Evolutionary conservation across 1,140 invertebrate genomes (phyloP).

Genomic region (Tetranychus urticae): DNA sequence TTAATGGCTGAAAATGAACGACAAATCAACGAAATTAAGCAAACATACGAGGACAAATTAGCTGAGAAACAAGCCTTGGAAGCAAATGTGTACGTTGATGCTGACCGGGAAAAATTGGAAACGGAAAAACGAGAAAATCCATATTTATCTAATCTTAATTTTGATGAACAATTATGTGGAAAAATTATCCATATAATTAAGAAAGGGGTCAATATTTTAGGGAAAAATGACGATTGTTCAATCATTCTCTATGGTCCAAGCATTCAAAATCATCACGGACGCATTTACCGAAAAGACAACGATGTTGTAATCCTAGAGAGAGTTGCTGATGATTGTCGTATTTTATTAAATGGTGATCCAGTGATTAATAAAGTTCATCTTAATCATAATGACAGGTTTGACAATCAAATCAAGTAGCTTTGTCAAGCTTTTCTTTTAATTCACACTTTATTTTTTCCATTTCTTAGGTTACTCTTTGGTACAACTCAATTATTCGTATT

Average conservation of each 20-base stretch:
- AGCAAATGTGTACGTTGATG: not conserved
- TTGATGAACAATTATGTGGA: slow-evolving; percentile 30
- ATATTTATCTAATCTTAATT: slow-evolving; percentile 34
- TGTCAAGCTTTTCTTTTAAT: not conserved
- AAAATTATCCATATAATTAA: slow-evolving; percentile 31
- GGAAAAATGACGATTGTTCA: slow-evolving; percentile 22
- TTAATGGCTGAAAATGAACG: slow-evolving; percentile 29
- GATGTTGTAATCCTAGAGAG: slow-evolving; percentile 26
- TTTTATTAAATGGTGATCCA: slow-evolving; percentile 29
- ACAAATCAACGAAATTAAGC: slow-evolving; percentile 29
- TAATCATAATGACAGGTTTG: slow-evolving; percentile 31
- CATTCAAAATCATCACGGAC: slow-evolving; percentile 29
- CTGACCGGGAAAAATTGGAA: slow-evolving; percentile 18
- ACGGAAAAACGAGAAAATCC: slow-evolving; percentile 27
- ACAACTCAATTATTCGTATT: slow-evolving; percentile 32
- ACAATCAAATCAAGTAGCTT: not conserved
- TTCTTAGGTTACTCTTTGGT: slow-evolving; percentile 7
- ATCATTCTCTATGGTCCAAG: slow-evolving; percentile 31
- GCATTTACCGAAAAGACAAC: slow-evolving; percentile 21
- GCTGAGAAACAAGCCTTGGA: slow-evolving; percentile 18
- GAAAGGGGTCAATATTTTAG: slow-evolving; percentile 23
- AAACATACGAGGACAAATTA: slow-evolving; percentile 29
- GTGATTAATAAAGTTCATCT: slow-evolving; percentile 23
- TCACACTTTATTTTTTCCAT: not conserved
- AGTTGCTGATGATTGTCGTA: slow-evolving; percentile 21